Percentiles rank a stretch among this genome's conserved stretches.
Conservation (phyloP, 2,888 invertebrate species). For the Marronus borbonicus region DNA sequence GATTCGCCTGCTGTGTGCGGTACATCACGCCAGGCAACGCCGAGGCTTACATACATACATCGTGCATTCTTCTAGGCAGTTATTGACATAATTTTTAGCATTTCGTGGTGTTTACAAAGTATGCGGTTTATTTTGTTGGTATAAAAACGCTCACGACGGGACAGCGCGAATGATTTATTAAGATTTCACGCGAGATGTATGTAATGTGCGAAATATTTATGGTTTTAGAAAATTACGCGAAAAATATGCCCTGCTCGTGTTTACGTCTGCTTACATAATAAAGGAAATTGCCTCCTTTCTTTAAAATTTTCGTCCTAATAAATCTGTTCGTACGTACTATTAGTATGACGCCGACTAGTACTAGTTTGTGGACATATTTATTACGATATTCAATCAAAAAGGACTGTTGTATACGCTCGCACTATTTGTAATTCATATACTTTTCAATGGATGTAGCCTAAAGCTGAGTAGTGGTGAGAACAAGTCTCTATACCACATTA, state of each 20-base stretch:
- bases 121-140: slow-evolving; percentile 34
- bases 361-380: slow-evolving; percentile 2
- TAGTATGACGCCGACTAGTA: background rate
- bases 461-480: background rate
- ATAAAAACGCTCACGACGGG: slow-evolving; percentile 1
- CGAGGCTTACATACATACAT: background rate
- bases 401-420: no score
- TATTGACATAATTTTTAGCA: slow-evolving; percentile 39
- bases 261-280: slow-evolving; percentile 22
- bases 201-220: slow-evolving; percentile 23
- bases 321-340: slow-evolving; percentile 20
- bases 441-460: background rate
- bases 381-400: slow-evolving; percentile 2
- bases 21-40: slow-evolving; percentile 24
- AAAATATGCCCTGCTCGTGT: slow-evolving; percentile 9
- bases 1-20: slow-evolving; percentile 30
- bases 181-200: background rate
- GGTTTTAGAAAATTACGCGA: slow-evolving; percentile 26
- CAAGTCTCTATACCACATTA: no score
- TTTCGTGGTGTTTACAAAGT: slow-evolving; percentile 40
- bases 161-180: slow-evolving; percentile 25
- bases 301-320: slow-evolving; percentile 25
- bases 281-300: slow-evolving; percentile 11
- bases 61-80: slow-evolving; percentile 28
- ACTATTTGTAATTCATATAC: no score